Conservation (phyloP, 92 coral and sea anemone species). For the Ricordea florida region DNA sequence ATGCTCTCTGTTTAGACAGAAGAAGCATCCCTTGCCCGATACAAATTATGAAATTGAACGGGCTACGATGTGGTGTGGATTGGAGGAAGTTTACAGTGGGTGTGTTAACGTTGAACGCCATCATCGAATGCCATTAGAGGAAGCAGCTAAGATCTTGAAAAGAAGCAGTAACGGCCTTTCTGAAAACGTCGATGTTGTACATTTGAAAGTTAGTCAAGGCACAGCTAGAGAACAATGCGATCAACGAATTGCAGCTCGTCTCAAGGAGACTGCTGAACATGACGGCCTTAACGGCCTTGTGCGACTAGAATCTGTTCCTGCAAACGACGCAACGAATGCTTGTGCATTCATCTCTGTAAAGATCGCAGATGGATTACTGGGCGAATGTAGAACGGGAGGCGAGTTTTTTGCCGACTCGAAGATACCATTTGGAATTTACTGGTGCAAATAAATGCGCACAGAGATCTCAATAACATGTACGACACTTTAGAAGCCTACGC, state of each 20-base stretch:
- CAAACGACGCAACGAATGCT: conserved; percentile 8
- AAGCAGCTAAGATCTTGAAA: conserved; percentile 6
- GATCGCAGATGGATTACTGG: conserved; percentile 27
- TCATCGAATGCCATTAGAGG: conserved; percentile 10
- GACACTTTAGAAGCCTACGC: conserved; percentile 8
- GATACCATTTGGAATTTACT: conserved; percentile 21
- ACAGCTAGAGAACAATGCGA: conserved; percentile 32
- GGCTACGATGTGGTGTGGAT: conserved; percentile 9
- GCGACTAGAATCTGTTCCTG: not conserved
- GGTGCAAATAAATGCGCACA: conserved; percentile 4
- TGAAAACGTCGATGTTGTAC: conserved; percentile 1
- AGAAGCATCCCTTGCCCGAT: not conserved
- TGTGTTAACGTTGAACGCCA: not conserved
- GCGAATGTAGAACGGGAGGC: not conserved
- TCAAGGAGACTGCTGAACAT: conserved; percentile 6
- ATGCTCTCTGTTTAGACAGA: not conserved
- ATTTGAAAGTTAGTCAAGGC: conserved; percentile 31
- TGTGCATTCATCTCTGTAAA: conserved; percentile 31
- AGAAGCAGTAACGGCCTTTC: conserved; percentile 6
- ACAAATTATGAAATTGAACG: conserved; percentile 1
- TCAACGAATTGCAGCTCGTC: conserved; percentile 14
- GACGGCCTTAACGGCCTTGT: not conserved
- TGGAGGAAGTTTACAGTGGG: conserved; percentile 1
- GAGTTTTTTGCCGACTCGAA: conserved; percentile 7
- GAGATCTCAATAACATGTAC: conserved; percentile 1